Conservation (phyloP, 2,113 vertebrate genomes). For the Aspiorhynchus laticeps region DNA sequence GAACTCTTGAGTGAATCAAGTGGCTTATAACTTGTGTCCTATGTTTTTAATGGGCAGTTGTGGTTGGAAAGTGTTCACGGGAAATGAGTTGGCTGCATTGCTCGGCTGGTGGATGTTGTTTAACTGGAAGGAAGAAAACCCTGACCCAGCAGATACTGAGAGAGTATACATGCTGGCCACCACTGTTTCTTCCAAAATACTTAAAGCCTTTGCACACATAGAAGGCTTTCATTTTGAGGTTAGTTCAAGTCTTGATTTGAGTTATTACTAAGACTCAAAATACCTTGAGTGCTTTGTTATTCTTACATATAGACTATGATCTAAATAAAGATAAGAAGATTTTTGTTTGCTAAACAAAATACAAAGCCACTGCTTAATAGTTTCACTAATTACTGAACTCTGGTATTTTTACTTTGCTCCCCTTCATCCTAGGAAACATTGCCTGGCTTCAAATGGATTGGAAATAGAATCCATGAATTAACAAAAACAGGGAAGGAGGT, state of each 20-base stretch:
- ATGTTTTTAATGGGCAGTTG: constrained; percentile 67
- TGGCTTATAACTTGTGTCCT: neutral
- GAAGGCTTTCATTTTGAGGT: constrained; percentile 95
- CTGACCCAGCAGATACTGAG: constrained; percentile 70
- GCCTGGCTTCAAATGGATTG: constrained; percentile 97
- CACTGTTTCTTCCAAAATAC: constrained; percentile 91
- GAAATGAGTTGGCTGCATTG: constrained; percentile 91
- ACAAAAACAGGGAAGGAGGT: constrained; percentile 82
- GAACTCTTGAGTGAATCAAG: constrained; percentile 13
- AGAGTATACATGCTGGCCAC: constrained; percentile 90
- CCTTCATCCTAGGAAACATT: constrained; percentile 86
- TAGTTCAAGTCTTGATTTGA: constrained; percentile 25
- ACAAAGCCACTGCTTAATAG: no score
- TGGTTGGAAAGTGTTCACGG: constrained; percentile 91
- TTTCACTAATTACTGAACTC: neutral
- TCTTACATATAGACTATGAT: neutral
- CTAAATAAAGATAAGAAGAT: no score
- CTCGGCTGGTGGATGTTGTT: constrained; percentile 97
- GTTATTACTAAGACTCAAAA: neutral
- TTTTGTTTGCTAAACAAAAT: no score
- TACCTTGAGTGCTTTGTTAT: neutral
- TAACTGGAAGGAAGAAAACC: constrained; percentile 80
- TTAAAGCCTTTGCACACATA: constrained; percentile 82
- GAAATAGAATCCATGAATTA: constrained; percentile 87
- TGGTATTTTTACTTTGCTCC: constrained; percentile 41